Percentiles rank a stretch among this genome's conserved stretches.
These are phyloP conservation scores for Thera obeliscata DNA, from an alignment of 2,888 invertebrate species.

Conservation along the genomic window DNA sequence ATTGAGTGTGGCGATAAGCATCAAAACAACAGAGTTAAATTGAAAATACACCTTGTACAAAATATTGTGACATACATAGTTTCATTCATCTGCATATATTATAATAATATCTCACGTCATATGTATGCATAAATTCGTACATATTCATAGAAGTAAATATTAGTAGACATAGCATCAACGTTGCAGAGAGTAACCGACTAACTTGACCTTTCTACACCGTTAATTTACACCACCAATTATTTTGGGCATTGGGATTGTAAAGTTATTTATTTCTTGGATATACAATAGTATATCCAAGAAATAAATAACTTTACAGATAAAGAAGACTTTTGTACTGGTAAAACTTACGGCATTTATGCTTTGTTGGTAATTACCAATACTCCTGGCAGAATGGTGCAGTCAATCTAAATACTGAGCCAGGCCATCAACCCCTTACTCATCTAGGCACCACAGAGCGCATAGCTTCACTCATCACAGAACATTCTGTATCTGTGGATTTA, in stretches of 20 bases:
- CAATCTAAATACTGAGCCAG: not conserved
- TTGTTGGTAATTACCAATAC: not conserved
- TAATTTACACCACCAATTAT: not conserved
- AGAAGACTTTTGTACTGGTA: not conserved
- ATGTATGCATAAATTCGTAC: too few relatives aligned
- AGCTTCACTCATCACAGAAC: too few relatives aligned
- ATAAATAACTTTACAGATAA: not conserved
- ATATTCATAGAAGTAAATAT: too few relatives aligned
- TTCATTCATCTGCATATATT: too few relatives aligned
- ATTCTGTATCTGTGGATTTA: too few relatives aligned
- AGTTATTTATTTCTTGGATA: too few relatives aligned
- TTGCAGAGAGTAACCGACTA: not conserved
- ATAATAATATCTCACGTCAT: too few relatives aligned
- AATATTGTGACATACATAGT: not conserved
- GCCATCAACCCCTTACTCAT: not conserved
- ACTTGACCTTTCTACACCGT: not conserved
- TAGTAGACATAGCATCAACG: too few relatives aligned
- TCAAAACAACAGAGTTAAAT: constrained; percentile 1
- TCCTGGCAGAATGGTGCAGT: not conserved
- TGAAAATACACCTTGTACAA: not conserved
- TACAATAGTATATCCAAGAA: not conserved
- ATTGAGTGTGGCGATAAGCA: constrained; percentile 15
- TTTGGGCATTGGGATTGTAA: not conserved
- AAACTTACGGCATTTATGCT: not conserved
- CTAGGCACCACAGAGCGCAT: not conserved